These are phyloP conservation scores for Pampus argenteus DNA, from an alignment of 2,797 vertebrate genomes.

Conservation along the genomic window DNA sequence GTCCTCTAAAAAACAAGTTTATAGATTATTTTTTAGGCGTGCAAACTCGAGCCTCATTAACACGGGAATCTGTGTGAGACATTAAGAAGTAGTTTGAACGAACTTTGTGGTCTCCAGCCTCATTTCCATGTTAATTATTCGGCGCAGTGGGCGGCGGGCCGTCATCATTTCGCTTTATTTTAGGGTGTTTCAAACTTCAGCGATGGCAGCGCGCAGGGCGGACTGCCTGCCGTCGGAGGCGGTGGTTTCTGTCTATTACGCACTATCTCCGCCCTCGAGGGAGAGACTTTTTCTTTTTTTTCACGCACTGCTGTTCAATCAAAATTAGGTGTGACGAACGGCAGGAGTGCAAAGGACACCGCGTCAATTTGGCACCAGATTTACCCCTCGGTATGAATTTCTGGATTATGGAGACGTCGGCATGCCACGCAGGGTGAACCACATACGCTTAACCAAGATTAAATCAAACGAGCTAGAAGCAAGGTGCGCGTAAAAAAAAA, in stretches of 20 bases:
- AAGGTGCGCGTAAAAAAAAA: slow-evolving; percentile 5
- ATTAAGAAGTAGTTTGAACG: slow-evolving; percentile 20
- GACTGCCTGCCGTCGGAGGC: slow-evolving; percentile 61
- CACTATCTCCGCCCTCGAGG: slow-evolving; percentile 76
- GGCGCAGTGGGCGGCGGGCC: slow-evolving; percentile 48
- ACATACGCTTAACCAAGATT: slow-evolving; percentile 64
- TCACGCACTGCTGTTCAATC: slow-evolving; percentile 47
- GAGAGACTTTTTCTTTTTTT: slow-evolving; percentile 64
- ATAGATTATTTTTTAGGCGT: not conserved
- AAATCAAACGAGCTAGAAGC: slow-evolving; percentile 39
- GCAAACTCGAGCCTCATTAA: slow-evolving; percentile 5
- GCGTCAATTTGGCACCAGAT: slow-evolving; percentile 42
- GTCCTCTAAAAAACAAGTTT: not conserved
- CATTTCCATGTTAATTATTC: slow-evolving; percentile 25
- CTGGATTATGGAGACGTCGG: slow-evolving; percentile 70
- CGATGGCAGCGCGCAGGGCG: slow-evolving; percentile 52
- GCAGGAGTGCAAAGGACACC: slow-evolving; percentile 43
- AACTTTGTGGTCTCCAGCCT: slow-evolving; percentile 48
- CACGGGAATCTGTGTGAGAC: not conserved
- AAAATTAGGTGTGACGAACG: slow-evolving; percentile 57
- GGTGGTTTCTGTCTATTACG: slow-evolving; percentile 68
- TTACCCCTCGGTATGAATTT: slow-evolving; percentile 13
- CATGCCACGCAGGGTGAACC: slow-evolving; percentile 51
- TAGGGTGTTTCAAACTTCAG: slow-evolving; percentile 44
- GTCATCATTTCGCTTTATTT: slow-evolving; percentile 38